phyloP scores from a whole-genome alignment of 2,113 vertebrate species.

The Origma solitaria region DNA sequence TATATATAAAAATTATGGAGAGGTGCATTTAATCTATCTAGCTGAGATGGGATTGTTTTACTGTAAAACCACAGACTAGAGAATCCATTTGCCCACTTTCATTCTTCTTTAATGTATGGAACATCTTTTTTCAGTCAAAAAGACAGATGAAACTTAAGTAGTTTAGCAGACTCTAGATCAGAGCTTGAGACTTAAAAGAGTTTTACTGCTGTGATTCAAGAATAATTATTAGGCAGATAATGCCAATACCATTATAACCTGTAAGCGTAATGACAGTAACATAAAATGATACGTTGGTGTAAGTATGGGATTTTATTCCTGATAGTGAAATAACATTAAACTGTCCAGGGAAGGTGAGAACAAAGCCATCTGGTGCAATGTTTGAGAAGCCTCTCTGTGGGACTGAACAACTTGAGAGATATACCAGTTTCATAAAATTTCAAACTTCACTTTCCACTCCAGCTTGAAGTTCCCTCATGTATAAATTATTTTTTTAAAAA shows the following conservation, averaged over 20 bases:
- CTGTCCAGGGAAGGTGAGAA: neutral
- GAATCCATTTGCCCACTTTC: neutral
- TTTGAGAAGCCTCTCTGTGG: neutral
- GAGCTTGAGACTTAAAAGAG: neutral
- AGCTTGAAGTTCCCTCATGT: neutral
- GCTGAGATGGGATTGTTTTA: neutral
- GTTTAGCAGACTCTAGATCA: slow-evolving; percentile 5
- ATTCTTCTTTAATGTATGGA: neutral
- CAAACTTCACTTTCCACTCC: neutral
- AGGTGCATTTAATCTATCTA: neutral
- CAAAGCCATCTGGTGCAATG: neutral
- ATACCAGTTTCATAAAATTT: neutral
- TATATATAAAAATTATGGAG: neutral
- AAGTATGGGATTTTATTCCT: neutral
- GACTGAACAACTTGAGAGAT: neutral
- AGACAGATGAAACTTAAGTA: neutral
- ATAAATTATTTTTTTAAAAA: neutral
- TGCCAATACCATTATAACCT: neutral
- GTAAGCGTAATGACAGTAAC: slow-evolving; percentile 13
- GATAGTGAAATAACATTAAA: neutral
- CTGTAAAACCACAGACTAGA: neutral
- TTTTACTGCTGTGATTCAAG: neutral
- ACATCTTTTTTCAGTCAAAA: neutral
- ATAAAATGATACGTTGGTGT: neutral
- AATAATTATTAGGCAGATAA: slow-evolving; percentile 28